Percentiles rank a stretch among this genome's conserved stretches.
These are phyloP conservation scores for Orycteropus afer DNA, from an alignment of 2,113 vertebrate genomes.

Conservation along the genomic window DNA sequence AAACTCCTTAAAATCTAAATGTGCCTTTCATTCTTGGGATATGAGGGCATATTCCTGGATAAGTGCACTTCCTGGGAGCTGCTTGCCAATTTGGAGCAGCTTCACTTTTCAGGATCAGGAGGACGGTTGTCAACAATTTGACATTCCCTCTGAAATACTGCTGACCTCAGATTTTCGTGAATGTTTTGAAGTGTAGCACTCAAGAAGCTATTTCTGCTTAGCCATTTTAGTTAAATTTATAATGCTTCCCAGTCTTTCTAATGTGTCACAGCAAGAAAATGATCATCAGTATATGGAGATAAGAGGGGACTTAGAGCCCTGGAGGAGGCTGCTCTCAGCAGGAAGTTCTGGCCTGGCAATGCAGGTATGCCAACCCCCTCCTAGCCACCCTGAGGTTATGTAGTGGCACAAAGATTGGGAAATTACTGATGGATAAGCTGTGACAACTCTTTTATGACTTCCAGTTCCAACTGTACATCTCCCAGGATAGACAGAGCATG, in stretches of 20 bases:
- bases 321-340: neutral
- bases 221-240: neutral
- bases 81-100: neutral
- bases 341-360: neutral
- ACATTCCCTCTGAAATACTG: constrained; percentile 5
- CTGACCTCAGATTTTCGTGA: constrained; percentile 44
- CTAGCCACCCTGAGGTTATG: neutral
- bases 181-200: neutral
- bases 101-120: neutral
- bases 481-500: neutral
- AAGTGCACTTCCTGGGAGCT: neutral
- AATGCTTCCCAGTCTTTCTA: neutral
- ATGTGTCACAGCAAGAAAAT: neutral
- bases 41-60: neutral
- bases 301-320: neutral
- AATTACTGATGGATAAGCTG: neutral
- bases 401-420: neutral
- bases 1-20: neutral
- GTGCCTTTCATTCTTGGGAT: neutral
- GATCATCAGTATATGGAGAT: neutral
- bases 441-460: neutral
- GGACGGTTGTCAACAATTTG: neutral
- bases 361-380: neutral
- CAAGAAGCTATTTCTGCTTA: neutral
- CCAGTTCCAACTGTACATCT: neutral